Evolutionary conservation across 2,797 vertebrate genomes (phyloP).

Genomic region (Chaetophractus vellerosus): DNA sequence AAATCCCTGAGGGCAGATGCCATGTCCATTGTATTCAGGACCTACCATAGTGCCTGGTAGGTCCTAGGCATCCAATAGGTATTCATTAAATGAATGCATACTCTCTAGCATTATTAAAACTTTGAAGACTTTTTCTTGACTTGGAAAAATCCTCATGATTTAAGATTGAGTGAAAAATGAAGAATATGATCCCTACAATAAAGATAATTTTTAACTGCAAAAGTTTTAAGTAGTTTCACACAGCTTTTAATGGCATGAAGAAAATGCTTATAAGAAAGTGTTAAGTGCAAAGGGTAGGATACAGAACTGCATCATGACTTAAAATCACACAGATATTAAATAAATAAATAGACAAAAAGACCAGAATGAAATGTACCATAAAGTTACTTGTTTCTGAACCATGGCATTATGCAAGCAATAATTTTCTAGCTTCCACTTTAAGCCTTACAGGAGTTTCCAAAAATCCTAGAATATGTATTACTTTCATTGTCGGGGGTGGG

Average conservation of each 20-base stretch:
- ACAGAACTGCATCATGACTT: not conserved
- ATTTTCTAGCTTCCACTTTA: conserved; percentile 37
- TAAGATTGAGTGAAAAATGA: not conserved
- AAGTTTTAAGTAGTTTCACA: conserved; percentile 38
- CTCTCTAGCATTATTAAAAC: not conserved
- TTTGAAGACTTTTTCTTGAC: conserved; percentile 45
- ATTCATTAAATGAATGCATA: not conserved
- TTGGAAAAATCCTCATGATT: conserved; percentile 32
- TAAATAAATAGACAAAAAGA: not conserved
- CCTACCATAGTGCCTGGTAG: not conserved
- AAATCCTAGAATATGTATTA: conserved; percentile 27
- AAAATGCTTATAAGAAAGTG: conserved; percentile 26
- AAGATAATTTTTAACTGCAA: conserved; percentile 60
- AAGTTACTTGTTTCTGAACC: not conserved
- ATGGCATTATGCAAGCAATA: not conserved
- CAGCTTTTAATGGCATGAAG: conserved; percentile 20
- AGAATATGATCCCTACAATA: not conserved
- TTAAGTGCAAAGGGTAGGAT: not conserved
- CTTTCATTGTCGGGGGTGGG: not conserved
- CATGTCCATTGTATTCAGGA: not conserved
- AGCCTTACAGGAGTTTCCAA: conserved; percentile 26
- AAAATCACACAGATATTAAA: conserved; percentile 6
- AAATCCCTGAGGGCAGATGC: not conserved
- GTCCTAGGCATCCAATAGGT: not conserved
- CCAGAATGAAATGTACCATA: not conserved